These are phyloP conservation scores for Trichonephila inaurata DNA, from an alignment of 1,140 invertebrate genomes.

Conservation along the genomic window DNA sequence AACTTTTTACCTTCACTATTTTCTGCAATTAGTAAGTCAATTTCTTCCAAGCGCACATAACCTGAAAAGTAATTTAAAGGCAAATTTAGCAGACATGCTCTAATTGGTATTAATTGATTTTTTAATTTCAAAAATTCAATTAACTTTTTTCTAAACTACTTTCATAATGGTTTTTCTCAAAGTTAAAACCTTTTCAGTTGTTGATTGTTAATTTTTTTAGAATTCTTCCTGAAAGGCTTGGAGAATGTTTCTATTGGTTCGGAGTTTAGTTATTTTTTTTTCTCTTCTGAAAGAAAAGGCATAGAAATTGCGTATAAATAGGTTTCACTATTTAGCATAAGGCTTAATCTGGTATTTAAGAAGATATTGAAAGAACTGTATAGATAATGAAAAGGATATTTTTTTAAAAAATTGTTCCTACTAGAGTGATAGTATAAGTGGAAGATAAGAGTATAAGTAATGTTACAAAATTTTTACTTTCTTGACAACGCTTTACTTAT, in stretches of 20 bases:
- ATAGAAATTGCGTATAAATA: neutral
- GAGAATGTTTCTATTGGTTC: conserved; percentile 17
- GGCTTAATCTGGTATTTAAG: neutral
- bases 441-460: too few relatives aligned
- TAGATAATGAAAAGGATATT: neutral
- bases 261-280: neutral
- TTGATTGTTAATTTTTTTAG: neutral
- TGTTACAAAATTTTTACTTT: too few relatives aligned
- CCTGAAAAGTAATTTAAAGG: conserved; percentile 41
- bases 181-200: neutral
- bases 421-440: too few relatives aligned
- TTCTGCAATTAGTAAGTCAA: conserved; percentile 1
- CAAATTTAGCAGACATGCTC: conserved; percentile 39
- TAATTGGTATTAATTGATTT: conserved; percentile 49
- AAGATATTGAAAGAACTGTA: neutral
- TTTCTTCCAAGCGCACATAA: conserved; percentile 17
- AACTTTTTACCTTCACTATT: neutral
- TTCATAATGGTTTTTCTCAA: neutral
- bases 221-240: neutral
- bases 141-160: conserved; percentile 20
- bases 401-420: too few relatives aligned
- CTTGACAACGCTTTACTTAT: too few relatives aligned
- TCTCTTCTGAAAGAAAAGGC: neutral
- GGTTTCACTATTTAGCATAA: neutral
- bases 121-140: conserved; percentile 47